phyloP scores from a whole-genome alignment of 2,888 invertebrate species.

The Cosmia trapezina region DNA sequence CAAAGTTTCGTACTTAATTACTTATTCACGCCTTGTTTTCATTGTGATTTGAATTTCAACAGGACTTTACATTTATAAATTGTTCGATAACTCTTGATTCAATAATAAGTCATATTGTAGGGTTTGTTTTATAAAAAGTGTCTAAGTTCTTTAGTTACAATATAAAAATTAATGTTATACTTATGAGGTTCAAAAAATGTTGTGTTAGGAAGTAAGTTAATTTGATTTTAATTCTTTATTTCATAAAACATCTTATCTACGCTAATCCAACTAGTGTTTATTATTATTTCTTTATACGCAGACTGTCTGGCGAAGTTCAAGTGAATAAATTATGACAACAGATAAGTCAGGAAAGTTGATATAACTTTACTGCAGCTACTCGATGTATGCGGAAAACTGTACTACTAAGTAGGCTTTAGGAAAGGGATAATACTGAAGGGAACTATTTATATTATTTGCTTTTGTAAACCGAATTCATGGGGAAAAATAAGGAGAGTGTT shows the following conservation, averaged over 20 bases:
- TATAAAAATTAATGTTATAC: neutral
- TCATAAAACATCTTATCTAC: neutral
- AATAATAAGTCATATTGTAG: neutral
- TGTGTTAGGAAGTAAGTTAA: neutral
- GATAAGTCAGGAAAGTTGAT: slow-evolving; percentile 38
- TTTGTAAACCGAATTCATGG: neutral
- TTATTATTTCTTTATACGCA: slow-evolving; percentile 25
- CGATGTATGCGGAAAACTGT: slow-evolving; percentile 22
- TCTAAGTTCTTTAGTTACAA: neutral
- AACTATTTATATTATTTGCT: neutral
- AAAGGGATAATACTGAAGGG: neutral
- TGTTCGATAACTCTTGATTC: slow-evolving; percentile 12
- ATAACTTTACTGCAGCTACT: slow-evolving; percentile 39
- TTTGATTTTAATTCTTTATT: neutral
- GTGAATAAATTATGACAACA: slow-evolving; percentile 48
- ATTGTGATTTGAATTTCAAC: slow-evolving; percentile 28
- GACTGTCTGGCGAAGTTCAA: slow-evolving; percentile 34
- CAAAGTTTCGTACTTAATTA: slow-evolving; percentile 48
- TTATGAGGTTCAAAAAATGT: neutral
- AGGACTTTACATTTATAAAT: slow-evolving; percentile 8
- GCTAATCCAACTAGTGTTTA: slow-evolving; percentile 5
- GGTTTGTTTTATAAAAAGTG: neutral
- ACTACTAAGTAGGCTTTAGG: slow-evolving; percentile 6
- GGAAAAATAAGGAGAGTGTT: neutral
- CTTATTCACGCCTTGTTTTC: slow-evolving; percentile 42